phyloP scores from a whole-genome alignment of 92 coral and sea anemone genomes.

The Scolanthus callimorphus region DNA sequence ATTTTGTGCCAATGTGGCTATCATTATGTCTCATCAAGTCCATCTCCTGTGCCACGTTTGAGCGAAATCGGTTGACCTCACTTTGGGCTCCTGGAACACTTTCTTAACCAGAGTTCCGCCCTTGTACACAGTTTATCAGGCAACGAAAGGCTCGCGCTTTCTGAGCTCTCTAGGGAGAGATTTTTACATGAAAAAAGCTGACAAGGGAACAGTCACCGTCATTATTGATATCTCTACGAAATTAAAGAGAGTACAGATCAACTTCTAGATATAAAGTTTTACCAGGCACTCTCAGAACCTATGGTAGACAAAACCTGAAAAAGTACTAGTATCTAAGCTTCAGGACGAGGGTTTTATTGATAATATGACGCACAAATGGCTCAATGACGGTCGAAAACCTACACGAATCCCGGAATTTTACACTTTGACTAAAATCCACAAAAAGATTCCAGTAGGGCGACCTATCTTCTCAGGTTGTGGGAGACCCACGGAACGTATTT shows the following conservation, averaged over 20 bases:
- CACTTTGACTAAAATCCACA: constrained; percentile 51
- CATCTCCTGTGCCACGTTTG: too few species aligned
- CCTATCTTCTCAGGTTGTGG: constrained; percentile 12
- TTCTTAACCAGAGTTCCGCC: neutral
- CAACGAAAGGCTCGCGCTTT: neutral
- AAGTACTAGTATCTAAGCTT: constrained; percentile 9
- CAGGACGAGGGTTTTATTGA: constrained; percentile 35
- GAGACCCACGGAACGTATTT: constrained; percentile 28
- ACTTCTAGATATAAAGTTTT: constrained; percentile 14
- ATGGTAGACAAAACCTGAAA: constrained; percentile 7
- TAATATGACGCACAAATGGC: constrained; percentile 38
- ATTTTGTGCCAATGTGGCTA: too few species aligned
- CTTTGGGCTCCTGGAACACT: too few species aligned
- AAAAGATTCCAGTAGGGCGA: constrained; percentile 35
- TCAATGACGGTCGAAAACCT: constrained; percentile 29
- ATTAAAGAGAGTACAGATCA: constrained; percentile 23
- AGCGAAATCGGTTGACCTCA: too few species aligned
- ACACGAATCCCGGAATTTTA: constrained; percentile 46
- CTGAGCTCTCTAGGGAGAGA: neutral
- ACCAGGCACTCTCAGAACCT: constrained; percentile 31
- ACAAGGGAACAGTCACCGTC: constrained; percentile 12
- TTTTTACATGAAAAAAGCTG: neutral
- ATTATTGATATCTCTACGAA: constrained; percentile 26
- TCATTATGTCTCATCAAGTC: too few species aligned
- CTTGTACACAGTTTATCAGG: neutral